Conservation (phyloP, 1,140 invertebrate species). For the Aphelinus certus region DNA sequence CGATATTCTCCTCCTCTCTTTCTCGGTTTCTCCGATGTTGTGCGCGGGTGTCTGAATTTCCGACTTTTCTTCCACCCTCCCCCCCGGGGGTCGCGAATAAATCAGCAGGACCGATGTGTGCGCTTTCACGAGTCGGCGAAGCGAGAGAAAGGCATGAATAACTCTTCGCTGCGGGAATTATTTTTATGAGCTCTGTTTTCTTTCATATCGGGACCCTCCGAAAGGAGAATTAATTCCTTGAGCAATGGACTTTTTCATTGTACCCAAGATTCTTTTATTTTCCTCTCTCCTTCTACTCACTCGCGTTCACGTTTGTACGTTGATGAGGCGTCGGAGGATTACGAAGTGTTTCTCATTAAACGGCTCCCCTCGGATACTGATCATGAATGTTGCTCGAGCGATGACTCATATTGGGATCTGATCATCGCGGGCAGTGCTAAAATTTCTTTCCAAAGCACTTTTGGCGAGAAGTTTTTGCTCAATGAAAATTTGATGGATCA, state of each 20-base stretch:
- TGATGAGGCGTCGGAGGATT: too few species aligned
- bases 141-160: constrained; percentile 27
- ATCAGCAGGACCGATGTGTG: constrained; percentile 8
- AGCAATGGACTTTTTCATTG: not conserved
- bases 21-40: not conserved
- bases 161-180: constrained; percentile 26
- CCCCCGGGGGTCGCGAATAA: not conserved
- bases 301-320: too few species aligned
- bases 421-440: too few species aligned
- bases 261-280: too few species aligned
- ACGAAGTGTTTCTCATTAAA: too few species aligned
- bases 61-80: constrained; percentile 21
- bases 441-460: too few species aligned
- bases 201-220: not conserved
- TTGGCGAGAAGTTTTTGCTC: too few species aligned
- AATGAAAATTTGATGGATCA: too few species aligned
- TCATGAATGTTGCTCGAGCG: too few species aligned
- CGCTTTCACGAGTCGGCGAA: not conserved
- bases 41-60: constrained; percentile 23
- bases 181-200: constrained; percentile 39
- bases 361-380: too few species aligned
- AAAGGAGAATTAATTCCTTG: constrained; percentile 30
- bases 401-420: too few species aligned
- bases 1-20: constrained; percentile 23
- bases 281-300: too few species aligned